Base-by-base conservation (phyloP, 35 echinoderm and acorn worm genomes). In the Diadema setosum region DNA sequence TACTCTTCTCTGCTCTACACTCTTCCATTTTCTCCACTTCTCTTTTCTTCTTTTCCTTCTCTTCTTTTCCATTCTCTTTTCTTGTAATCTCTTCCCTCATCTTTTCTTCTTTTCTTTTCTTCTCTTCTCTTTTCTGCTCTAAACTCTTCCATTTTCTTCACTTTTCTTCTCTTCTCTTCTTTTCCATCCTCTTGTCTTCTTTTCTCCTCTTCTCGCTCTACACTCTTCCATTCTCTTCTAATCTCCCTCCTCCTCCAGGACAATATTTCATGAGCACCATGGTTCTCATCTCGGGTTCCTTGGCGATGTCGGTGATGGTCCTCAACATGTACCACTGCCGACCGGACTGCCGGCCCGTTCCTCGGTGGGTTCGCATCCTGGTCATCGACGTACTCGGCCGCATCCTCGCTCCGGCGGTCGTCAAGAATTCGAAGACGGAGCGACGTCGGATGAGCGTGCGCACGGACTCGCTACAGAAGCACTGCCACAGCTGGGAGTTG, bases 241-340 rank as follows among this genome's bases (percentile, higher is more conserved):
- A n/a, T n/a, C n/a, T n/a, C n/a, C n/a, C n/a, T n/a, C n/a, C n/a
- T n/a, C n/a, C 58, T 83, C 5, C 89, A 99, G 96, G 96, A 45
- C 93, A 99, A 57, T 99, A 94, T 45, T 99, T 94, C 70, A 89
- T 89, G 58, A 88, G 89, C 45, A 99, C 96, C 1, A 99, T 99
- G 96, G 96, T 90, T 2, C 86, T 99, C 8, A 89, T 99, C 55
- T 94, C 93, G 12, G 81, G 90, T 15, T 99, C 96, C 27, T 63
- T 99, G 42, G 92, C 92, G 8, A 94, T 99, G 64, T 99, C 96
- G 36, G 93, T 94, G 3, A 86, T 45, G 34, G 90, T 99, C 16
- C 64, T 99, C 42, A 94, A 99, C 59, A 87, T 99, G 39, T 93
- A 99, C 36, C 89, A 94, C 58, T 82, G 84, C 5, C 88, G 93